Evolutionary conservation across 1,140 invertebrate genomes (phyloP).

Genomic region (Micrasema longulum): DNA sequence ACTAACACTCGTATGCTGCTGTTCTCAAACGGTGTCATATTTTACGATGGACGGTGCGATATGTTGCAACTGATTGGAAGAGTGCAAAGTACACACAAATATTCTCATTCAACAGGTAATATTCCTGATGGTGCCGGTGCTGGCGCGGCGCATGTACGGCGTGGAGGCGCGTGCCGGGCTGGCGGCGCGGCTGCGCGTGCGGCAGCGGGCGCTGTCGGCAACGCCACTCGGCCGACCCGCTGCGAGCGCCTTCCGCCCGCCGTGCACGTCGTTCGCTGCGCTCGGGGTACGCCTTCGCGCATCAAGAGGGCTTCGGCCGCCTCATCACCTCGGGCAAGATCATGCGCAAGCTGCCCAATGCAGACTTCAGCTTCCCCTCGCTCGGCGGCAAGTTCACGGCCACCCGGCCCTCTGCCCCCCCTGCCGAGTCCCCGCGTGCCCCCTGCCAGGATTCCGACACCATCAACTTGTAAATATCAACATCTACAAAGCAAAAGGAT

Average conservation of each 20-base stretch:
- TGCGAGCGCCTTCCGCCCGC: conserved; percentile 87
- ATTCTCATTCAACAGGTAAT: conserved; percentile 68
- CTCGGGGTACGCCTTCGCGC: conserved; percentile 98
- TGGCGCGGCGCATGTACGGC: conserved; percentile 94
- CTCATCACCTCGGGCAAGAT: conserved; percentile 98
- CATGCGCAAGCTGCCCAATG: conserved; percentile 87
- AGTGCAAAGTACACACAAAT: conserved; percentile 39
- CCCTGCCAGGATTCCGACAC: conserved; percentile 75
- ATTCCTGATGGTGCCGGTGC: conserved; percentile 88
- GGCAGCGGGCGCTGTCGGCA: conserved; percentile 73
- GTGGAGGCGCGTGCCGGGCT: conserved; percentile 90
- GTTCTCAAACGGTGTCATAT: no score
- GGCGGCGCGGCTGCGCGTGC: conserved; percentile 89
- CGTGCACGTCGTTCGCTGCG: conserved; percentile 89
- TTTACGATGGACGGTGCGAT: no score
- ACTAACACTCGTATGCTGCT: no score
- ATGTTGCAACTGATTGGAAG: no score
- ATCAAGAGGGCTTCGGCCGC: conserved; percentile 96
- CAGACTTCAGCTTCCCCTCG: conserved; percentile 68
- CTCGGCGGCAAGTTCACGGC: conserved; percentile 62
- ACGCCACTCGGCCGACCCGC: conserved; percentile 79
- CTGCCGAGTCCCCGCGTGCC: conserved; percentile 66
- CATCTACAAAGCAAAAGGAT: no score
- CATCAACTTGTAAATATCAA: conserved; percentile 72
- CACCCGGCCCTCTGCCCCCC: conserved; percentile 56